phyloP scores from a whole-genome alignment of 2,113 vertebrate genomes.

The Arvicanthis niloticus region DNA sequence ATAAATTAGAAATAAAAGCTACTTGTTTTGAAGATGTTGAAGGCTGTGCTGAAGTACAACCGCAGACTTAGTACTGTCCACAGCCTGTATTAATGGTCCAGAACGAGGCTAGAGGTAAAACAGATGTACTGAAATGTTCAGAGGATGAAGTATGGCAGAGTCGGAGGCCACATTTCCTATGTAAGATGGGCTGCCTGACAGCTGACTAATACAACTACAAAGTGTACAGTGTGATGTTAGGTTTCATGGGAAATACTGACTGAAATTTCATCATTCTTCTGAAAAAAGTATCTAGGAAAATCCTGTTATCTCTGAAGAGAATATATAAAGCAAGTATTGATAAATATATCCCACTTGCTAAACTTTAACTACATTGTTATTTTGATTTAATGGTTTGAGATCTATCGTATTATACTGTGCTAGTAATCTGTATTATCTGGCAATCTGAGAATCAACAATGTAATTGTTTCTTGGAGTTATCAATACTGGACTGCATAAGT shows the following conservation, averaged over 20 bases:
- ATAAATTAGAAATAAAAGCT: background rate
- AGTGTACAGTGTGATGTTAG: background rate
- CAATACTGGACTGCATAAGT: background rate
- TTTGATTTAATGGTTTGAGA: background rate
- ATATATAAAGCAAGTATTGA: background rate
- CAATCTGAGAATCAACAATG: background rate
- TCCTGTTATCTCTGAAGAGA: background rate
- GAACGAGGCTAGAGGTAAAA: background rate
- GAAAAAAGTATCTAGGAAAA: background rate
- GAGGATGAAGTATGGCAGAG: background rate
- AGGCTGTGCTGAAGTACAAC: background rate
- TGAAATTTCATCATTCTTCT: slow-evolving; percentile 12
- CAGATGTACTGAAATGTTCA: background rate
- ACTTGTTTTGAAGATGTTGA: background rate
- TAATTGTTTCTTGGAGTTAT: background rate
- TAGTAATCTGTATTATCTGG: background rate
- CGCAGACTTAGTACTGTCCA: background rate
- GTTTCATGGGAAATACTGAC: slow-evolving; percentile 32
- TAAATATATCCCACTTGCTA: background rate
- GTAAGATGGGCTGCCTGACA: background rate
- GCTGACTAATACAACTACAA: background rate
- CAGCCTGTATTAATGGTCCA: background rate
- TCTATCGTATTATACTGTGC: background rate
- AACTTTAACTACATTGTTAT: background rate
- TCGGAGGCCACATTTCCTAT: background rate